Percentiles rank a stretch among this genome's conserved stretches.
phyloP scores from a whole-genome alignment of 2,113 vertebrate species.

The Oceanodroma tethys region DNA sequence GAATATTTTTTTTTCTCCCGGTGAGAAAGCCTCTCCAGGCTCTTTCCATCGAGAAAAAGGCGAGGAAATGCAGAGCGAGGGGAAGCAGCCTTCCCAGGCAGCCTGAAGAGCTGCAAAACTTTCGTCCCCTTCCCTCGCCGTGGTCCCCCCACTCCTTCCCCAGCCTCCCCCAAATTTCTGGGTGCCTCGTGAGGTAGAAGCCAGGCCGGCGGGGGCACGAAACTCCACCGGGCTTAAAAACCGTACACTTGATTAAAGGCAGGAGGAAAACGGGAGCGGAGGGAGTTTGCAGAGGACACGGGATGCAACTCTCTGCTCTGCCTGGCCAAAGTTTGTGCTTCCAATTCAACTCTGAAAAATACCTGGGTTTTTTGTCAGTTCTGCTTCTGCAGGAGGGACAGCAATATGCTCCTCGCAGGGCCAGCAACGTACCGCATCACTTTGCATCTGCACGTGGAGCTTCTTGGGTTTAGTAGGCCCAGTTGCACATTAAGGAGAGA shows the following conservation, averaged over 20 bases:
- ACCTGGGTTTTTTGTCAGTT: not conserved
- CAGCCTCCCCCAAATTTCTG: not conserved
- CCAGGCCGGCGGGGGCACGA: not conserved
- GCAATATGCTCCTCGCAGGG: not conserved
- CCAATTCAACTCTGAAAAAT: not conserved
- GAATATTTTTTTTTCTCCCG: slow-evolving; percentile 42
- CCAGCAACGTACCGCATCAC: not conserved
- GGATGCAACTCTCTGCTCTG: not conserved
- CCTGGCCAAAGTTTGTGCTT: slow-evolving; percentile 19
- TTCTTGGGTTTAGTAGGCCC: slow-evolving; percentile 46
- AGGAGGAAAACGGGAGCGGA: not conserved
- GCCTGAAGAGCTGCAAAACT: slow-evolving; percentile 7
- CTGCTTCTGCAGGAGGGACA: not conserved
- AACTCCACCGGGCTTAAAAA: not conserved
- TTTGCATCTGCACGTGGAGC: not conserved
- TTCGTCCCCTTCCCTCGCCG: not conserved
- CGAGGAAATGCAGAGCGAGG: not conserved
- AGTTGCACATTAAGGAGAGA: not conserved
- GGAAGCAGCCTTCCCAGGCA: not conserved
- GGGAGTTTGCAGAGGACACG: not conserved
- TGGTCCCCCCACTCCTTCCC: not conserved
- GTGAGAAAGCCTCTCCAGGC: slow-evolving; percentile 31
- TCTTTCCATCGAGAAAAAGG: slow-evolving; percentile 23
- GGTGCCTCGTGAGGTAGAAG: not conserved
- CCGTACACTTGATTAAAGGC: not conserved